phyloP scores from a whole-genome alignment of 2,888 invertebrate genomes.

The Glyphotaelius pellucidus region DNA sequence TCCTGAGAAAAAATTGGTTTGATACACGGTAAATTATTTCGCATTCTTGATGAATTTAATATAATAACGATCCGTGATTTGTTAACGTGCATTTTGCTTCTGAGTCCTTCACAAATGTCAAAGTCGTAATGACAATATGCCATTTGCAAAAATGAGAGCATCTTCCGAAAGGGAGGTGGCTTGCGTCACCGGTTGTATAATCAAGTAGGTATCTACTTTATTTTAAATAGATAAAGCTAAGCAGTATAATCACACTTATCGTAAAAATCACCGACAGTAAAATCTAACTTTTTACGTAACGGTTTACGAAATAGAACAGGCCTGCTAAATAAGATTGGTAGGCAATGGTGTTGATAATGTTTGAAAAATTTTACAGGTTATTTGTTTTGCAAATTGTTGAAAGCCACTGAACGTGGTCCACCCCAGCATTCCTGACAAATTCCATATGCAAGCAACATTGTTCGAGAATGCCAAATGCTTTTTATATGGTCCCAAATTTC shows the following conservation, averaged over 20 bases:
- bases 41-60: too few species aligned
- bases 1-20: too few species aligned
- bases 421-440: conserved; percentile 60
- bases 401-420: background rate
- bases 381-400: background rate
- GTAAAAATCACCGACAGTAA: background rate
- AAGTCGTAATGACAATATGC: too few species aligned
- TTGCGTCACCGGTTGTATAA: too few species aligned
- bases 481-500: background rate
- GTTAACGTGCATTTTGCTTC: too few species aligned
- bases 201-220: background rate
- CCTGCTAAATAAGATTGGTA: background rate
- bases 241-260: background rate
- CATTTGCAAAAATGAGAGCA: too few species aligned
- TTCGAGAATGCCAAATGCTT: conserved; percentile 50
- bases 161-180: too few species aligned
- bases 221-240: background rate
- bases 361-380: background rate
- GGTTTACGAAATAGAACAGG: background rate
- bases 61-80: too few species aligned
- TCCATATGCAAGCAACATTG: conserved; percentile 59
- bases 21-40: too few species aligned
- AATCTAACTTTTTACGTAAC: background rate
- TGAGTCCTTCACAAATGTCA: too few species aligned
- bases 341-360: too few species aligned